Base-by-base conservation (phyloP, 2,113 vertebrate genomes). In the Bungarus multicinctus region DNA sequence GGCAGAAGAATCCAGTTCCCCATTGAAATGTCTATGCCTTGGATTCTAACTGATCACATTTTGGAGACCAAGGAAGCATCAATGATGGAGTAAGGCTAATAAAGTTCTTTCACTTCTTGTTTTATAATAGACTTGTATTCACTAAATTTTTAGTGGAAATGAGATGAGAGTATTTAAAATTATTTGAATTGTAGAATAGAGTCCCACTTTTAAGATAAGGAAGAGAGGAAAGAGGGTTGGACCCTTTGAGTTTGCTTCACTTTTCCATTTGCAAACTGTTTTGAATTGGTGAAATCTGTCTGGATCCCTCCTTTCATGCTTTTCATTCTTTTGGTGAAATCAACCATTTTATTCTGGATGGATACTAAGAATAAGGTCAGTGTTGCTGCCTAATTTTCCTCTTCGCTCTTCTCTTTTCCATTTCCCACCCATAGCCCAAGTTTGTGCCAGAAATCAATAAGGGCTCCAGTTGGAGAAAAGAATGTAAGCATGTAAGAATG, bases 11-110 rank as follows among this genome's bases (percentile, higher is more conserved):
- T 98, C 95, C 98, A 98, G 69, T 98, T 98, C 94, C 98, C 98
- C 55, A 98, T 98, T 57, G 98, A 99, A 97, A 99, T 99, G 99
- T 99, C 99, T 85, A 99, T 99, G 99, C 99, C 99, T 60, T 99
- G 99, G 99, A 99, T 99, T 97, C 98, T 99, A 93, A 99, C 99
- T 0, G 99, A 99, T 96, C 99, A 99, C 96, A 98, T 98, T 94
- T 94, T 98, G 93, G 98, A 98, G 96, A 98, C 98, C 89, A 98
- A 98, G 93, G 98, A 98, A 95, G 98, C 98, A 0, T 98, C 98
- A 0, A 98, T 98, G 98, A 98, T 98, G 98, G 98, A 98, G 98
- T 98, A 98, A 97, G 97, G 94, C 16, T 25, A 20, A 3, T n/a
- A 89, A 81, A 25, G 1, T 34, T 96, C 39, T 94, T 94, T 4